Percentiles rank a stretch among this genome's conserved stretches.
Conservation (phyloP, 92 coral and sea anemone genomes). For the Ricordea florida region DNA sequence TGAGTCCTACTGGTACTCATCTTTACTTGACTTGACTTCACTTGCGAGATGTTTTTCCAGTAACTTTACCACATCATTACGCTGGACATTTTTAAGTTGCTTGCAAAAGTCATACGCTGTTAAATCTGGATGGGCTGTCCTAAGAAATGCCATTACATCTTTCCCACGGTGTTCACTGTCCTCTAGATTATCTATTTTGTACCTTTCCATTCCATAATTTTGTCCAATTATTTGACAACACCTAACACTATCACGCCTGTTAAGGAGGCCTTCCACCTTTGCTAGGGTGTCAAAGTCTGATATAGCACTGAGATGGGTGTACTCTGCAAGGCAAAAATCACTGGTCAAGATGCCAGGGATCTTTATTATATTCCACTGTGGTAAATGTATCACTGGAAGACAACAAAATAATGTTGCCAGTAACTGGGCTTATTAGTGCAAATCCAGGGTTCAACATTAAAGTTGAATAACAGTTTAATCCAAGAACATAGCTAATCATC, state of each 20-base stretch:
- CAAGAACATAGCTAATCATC: too few species aligned
- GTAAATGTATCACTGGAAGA: neutral
- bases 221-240: neutral
- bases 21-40: too few species aligned
- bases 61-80: conserved; percentile 1
- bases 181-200: neutral
- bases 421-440: too few species aligned
- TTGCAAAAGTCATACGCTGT: conserved; percentile 17
- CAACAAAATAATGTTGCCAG: too few species aligned
- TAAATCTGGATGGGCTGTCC: neutral
- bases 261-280: neutral
- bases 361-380: neutral
- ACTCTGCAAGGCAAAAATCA: neutral
- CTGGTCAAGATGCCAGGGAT: neutral
- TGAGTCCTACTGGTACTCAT: too few species aligned
- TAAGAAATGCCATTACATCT: neutral
- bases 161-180: neutral
- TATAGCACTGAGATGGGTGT: neutral
- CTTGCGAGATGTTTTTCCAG: neutral
- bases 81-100: conserved; percentile 1
- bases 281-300: neutral
- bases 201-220: neutral
- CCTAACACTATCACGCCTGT: neutral
- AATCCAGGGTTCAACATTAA: too few species aligned
- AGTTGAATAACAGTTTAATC: too few species aligned